Percentiles rank a stretch among this genome's conserved stretches.
These are phyloP conservation scores for Periophthalmus modestus DNA, from an alignment of 2,113 vertebrate genomes.

Conservation along the genomic window DNA sequence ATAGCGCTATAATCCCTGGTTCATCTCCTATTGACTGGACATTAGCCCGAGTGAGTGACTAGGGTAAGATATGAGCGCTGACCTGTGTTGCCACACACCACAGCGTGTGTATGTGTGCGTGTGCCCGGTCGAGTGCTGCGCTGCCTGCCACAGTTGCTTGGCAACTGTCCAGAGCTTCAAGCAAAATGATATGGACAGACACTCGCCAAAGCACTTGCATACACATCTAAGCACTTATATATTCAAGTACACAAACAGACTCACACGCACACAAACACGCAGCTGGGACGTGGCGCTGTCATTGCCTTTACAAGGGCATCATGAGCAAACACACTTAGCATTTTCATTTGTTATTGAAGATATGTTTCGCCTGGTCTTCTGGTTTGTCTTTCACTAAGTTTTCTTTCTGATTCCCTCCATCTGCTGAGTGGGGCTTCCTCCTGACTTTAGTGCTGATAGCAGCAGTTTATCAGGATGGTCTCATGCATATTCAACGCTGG, in stretches of 20 bases:
- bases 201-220: constrained; percentile 58
- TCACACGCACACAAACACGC: constrained; percentile 22
- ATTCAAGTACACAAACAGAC: constrained; percentile 43
- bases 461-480: constrained; percentile 71
- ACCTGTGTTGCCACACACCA: constrained; percentile 55
- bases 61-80: constrained; percentile 45
- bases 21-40: constrained; percentile 42
- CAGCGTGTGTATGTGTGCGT: constrained; percentile 34
- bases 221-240: constrained; percentile 42
- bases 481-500: constrained; percentile 79
- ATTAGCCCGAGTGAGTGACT: constrained; percentile 38
- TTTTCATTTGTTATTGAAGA: constrained; percentile 38
- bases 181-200: constrained; percentile 66
- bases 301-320: constrained; percentile 27
- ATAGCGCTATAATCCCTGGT: constrained; percentile 16
- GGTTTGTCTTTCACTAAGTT: constrained; percentile 53
- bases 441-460: constrained; percentile 75
- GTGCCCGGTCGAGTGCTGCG: constrained; percentile 52
- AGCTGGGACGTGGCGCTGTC: neutral
- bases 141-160: constrained; percentile 77
- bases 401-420: constrained; percentile 56
- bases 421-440: constrained; percentile 74
- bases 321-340: constrained; percentile 32
- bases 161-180: constrained; percentile 77
- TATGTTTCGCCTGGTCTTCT: constrained; percentile 29